Evolutionary conservation across 2,888 invertebrate species (phyloP), one percentile per base, ranked within the genome.

Genomic region (Plutella xylostella): DNA sequence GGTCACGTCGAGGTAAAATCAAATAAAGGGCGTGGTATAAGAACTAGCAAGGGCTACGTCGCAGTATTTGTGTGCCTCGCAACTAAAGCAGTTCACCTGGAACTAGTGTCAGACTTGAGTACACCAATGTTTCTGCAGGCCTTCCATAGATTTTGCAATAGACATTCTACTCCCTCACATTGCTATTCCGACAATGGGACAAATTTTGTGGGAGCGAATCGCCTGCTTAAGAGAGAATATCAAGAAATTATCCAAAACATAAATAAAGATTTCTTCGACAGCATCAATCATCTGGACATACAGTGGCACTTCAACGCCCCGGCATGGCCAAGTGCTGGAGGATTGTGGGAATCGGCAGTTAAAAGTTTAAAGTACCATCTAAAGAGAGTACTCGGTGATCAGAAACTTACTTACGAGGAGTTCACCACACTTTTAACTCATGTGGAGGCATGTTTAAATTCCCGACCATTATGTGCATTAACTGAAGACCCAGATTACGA

Each of bases 91-190:
- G 48, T 51, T 6, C 57, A 59, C 28, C 19, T 62, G 9, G 59
- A 58, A 39, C 22, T 60, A 2, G 59, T 58, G 0, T 56, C 55
- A 0, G 58, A 60, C 31, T 41, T 60, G n/a, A n/a, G n/a, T n/a
- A n/a, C 54, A 2, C 45, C 53, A 18, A 42, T 57, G 18, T 58
- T 60, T 35, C 18, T 59, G 3, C 54, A 55, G 17, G 58, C 57
- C 3, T 37, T 60, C 4, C 46, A 52, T 4, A 45, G 61, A 30
- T 51, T 60, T 51, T 35, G 53, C 11, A 54, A 56, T 1, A 45
- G 57, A 7, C 40, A 56, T 40, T 57, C 56, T 19, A 35, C 52
- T 0, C 57, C 56, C 6, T 14, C 47, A n/a, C 48, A 57, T 31
- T 47, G 58, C 4, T 58, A 60, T 19, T 48, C 55, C 39, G 62